Conservation (phyloP, 1,140 invertebrate species). For the Drosophila pseudoobscura region DNA sequence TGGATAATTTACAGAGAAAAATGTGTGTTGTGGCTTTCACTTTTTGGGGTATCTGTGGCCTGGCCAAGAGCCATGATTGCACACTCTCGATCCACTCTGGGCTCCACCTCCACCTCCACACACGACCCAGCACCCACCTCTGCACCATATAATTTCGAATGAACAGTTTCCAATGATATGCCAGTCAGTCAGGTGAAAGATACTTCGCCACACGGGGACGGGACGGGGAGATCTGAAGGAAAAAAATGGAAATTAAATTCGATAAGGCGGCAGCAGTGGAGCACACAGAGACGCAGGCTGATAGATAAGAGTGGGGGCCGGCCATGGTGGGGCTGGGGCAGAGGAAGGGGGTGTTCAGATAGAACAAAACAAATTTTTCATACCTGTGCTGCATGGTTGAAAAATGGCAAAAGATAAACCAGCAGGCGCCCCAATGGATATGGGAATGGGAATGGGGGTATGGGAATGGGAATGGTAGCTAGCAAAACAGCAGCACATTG, state of each 20-base stretch:
- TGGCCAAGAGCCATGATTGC: too few species aligned
- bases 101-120: background rate
- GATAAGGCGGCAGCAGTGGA: constrained; percentile 18
- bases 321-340: too few species aligned
- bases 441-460: background rate
- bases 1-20: constrained; percentile 6
- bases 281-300: constrained; percentile 2
- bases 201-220: too few species aligned
- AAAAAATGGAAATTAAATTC: constrained; percentile 29
- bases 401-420: constrained; percentile 29
- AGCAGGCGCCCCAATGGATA: background rate
- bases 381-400: constrained; percentile 2
- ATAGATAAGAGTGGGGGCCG: constrained; percentile 5
- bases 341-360: constrained; percentile 8
- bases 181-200: constrained; percentile 33
- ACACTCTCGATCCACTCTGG: background rate
- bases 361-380: constrained; percentile 19
- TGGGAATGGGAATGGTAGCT: too few species aligned
- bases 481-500: too few species aligned
- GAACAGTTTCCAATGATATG: constrained; percentile 10
- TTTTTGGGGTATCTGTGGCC: background rate
- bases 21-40: constrained; percentile 27
- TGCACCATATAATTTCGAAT: constrained; percentile 21
- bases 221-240: background rate
- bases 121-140: background rate